These are phyloP conservation scores for Crossocerus cetratus DNA, from an alignment of 2,888 invertebrate genomes.

Conservation along the genomic window DNA sequence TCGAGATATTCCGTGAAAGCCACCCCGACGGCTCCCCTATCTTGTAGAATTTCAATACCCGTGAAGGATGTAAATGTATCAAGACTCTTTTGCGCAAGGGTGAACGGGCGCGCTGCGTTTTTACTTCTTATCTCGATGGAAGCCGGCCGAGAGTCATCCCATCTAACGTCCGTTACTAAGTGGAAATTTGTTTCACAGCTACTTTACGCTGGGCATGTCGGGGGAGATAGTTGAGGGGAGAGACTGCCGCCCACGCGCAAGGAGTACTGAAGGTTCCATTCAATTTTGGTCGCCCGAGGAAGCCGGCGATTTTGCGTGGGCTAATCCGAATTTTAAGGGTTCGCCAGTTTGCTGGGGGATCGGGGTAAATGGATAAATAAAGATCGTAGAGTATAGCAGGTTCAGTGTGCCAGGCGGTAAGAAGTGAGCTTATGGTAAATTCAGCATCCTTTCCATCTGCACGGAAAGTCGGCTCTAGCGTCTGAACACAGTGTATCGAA, in stretches of 20 bases:
- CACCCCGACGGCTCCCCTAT: too few species aligned
- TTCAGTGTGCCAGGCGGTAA: conserved; percentile 27
- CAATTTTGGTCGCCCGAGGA: conserved; percentile 14
- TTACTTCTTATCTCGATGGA: too few species aligned
- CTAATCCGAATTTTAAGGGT: conserved; percentile 28
- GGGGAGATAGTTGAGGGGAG: too few species aligned
- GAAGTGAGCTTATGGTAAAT: conserved; percentile 3
- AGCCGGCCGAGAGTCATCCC: too few species aligned
- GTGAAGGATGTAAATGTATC: too few species aligned
- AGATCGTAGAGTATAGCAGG: conserved; percentile 19
- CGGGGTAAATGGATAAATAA: conserved; percentile 30
- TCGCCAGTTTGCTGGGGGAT: conserved; percentile 1
- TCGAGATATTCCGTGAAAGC: too few species aligned
- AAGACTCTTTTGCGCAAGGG: too few species aligned
- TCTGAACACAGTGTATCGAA: conserved; percentile 8
- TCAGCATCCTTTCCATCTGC: conserved; percentile 24
- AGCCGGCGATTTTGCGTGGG: conserved; percentile 11
- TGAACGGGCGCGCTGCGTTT: too few species aligned
- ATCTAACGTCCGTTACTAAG: too few species aligned
- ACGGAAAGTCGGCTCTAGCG: conserved; percentile 26
- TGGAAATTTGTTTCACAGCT: too few species aligned
- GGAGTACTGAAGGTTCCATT: conserved; percentile 11
- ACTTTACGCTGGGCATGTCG: too few species aligned
- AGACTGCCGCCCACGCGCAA: neutral
- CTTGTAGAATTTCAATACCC: too few species aligned